phyloP scores from a whole-genome alignment of 2,113 vertebrate species.

The Lutjanus erythropterus region DNA sequence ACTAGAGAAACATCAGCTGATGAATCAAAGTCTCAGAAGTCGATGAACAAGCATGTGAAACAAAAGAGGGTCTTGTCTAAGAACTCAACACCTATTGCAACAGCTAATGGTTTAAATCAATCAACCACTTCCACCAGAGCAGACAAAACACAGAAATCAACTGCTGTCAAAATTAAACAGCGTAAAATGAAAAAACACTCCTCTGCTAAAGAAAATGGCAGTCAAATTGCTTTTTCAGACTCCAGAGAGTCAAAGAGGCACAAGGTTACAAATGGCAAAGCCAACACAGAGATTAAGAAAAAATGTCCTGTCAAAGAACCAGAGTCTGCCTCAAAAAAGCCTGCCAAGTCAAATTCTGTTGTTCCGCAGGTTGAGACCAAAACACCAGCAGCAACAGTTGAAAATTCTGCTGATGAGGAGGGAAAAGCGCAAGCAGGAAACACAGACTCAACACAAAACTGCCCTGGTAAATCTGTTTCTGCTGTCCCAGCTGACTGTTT shows the following conservation, averaged over 20 bases:
- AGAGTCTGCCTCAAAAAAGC: not conserved
- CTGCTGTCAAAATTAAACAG: constrained; percentile 9
- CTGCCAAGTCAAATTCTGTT: not conserved
- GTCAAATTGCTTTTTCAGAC: not conserved
- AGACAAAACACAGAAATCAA: not conserved
- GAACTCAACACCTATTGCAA: not conserved
- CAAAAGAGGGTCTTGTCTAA: not conserved
- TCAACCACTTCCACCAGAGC: not conserved
- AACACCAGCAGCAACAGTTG: not conserved
- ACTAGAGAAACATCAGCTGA: not conserved
- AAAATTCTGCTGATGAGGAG: not conserved
- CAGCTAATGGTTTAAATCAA: constrained; percentile 9
- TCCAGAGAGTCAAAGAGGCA: constrained; percentile 28
- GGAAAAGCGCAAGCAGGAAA: constrained; percentile 30
- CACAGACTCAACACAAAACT: not conserved
- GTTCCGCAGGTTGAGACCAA: constrained; percentile 2
- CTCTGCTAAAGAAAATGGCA: not conserved
- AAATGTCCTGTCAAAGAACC: not conserved
- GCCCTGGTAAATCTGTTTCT: not conserved
- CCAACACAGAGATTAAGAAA: constrained; percentile 20
- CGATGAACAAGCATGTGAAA: not conserved
- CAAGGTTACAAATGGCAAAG: not conserved
- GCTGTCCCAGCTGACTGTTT: not conserved
- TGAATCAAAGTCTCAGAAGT: constrained; percentile 8
- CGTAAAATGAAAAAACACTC: constrained; percentile 37